Percentiles rank a stretch among this genome's conserved stretches.
These are phyloP conservation scores for Trachelus stipa DNA, from an alignment of 2,888 invertebrate genomes.

Conservation along the genomic window DNA sequence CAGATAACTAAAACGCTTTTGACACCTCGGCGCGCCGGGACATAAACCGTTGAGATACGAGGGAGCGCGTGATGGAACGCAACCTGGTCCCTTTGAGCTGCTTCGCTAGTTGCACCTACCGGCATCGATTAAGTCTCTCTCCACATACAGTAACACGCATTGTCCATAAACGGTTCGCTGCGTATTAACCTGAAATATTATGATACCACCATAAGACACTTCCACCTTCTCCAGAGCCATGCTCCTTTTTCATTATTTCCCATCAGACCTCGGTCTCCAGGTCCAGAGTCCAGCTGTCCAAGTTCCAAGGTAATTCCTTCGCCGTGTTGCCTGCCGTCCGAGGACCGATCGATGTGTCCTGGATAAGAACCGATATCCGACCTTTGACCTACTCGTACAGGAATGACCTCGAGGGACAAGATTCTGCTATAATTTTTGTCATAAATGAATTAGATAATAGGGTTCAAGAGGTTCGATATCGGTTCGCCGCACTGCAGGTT, in stretches of 20 bases:
- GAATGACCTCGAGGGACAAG: background rate
- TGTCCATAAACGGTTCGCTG: background rate
- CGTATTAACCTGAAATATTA: background rate
- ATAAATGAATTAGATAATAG: background rate
- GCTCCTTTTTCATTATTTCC: background rate
- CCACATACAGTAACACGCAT: background rate
- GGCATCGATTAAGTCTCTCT: background rate
- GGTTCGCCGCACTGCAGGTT: background rate
- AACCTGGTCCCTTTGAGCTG: conserved; percentile 1
- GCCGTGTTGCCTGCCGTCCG: background rate
- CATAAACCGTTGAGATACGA: conserved; percentile 49
- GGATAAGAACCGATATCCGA: background rate
- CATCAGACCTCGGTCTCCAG: background rate
- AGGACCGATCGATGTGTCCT: background rate
- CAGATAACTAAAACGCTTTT: conserved; percentile 55
- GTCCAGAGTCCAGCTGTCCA: background rate
- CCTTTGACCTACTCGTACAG: background rate
- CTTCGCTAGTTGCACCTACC: background rate
- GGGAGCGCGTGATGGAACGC: conserved; percentile 14
- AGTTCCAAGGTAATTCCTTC: background rate
- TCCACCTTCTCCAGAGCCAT: background rate
- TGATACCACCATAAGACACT: background rate
- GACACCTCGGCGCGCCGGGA: conserved; percentile 45
- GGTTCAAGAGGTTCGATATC: background rate
- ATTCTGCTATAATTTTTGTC: background rate